Evolutionary conservation across 2,113 vertebrate genomes (phyloP), one percentile per base, ranked within the genome.

Genomic region (Albula glossodonta): DNA sequence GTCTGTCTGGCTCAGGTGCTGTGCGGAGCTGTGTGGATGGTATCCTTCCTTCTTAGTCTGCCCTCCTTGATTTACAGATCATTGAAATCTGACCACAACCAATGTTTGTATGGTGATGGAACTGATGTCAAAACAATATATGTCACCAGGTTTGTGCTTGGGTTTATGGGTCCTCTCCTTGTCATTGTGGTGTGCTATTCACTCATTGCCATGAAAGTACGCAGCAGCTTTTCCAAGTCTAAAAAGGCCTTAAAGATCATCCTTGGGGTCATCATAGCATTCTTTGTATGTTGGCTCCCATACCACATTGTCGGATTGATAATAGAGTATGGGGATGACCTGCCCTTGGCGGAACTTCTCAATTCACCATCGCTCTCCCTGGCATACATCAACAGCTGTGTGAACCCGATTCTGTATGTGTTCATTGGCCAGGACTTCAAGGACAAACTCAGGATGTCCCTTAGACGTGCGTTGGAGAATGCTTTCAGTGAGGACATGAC

Each of bases 331-430:
- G 88, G 86, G 31, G 53, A 25, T 7, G 2, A 82, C 66, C 10
- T 8, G 5, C 0, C n/a, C 9, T 1, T 74, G n/a, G 25, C 25
- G n/a, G 5, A 12, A 31, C 50, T 48, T 4, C 91, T 96, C 87
- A 94, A 97, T 83, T 88, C 89, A 0, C 77, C 96, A 78, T 90
- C 92, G 15, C 74, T 85, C 77, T 92, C 93, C 17, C 87, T 97
- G 7, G 96, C 95, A 0, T 96, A 95, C 7, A 84, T 92, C 81
- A 97, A 97, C 90, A 97, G 96, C 90, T 97, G 96, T 89, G 90
- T 96, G 81, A 96, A 97, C 87, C 96, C 96, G 2, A 86, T 92
- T 2, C 92, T 97, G 53, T 97, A 97, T 2, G 96, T 96, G 53
- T 94, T 97, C 78, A 91, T 97, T 92, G 97, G 96, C 4, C 93